These are phyloP conservation scores for Ataeniobius toweri DNA, from an alignment of 2,797 vertebrate genomes.

Conservation along the genomic window DNA sequence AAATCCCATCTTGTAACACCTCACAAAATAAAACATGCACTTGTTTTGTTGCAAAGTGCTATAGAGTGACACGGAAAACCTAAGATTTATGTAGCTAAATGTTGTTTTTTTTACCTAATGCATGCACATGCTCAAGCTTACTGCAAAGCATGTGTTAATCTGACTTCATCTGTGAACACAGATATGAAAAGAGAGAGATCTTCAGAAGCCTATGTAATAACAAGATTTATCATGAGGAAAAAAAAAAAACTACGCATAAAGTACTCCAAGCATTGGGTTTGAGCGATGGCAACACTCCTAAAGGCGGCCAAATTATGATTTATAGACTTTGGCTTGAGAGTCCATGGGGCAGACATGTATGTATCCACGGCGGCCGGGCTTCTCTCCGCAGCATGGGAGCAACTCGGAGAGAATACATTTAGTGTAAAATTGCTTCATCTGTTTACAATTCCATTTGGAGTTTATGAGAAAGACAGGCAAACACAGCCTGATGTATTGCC, in stretches of 20 bases:
- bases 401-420: conserved; percentile 70
- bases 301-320: conserved; percentile 77
- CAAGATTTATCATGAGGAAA: conserved; percentile 76
- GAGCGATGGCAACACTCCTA: conserved; percentile 80
- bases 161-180: conserved; percentile 31
- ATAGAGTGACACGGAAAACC: conserved; percentile 73
- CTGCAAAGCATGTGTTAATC: conserved; percentile 15
- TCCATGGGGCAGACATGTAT: conserved; percentile 67
- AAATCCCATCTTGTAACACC: conserved; percentile 52
- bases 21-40: conserved; percentile 49
- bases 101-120: conserved; percentile 6
- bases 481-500: conserved; percentile 81
- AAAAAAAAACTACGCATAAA: conserved; percentile 70
- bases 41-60: conserved; percentile 41
- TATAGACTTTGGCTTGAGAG: conserved; percentile 73
- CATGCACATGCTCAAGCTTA: conserved; percentile 2
- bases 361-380: conserved; percentile 56
- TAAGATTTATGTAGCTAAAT: conserved; percentile 52
- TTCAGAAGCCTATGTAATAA: conserved; percentile 64
- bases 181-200: conserved; percentile 47
- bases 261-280: conserved; percentile 68
- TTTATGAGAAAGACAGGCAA: conserved; percentile 83
- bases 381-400: conserved; percentile 55
- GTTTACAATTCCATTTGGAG: conserved; percentile 83
- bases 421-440: conserved; percentile 83